phyloP scores from a whole-genome alignment of 2,797 vertebrate species.

The Semotilus atromaculatus region DNA sequence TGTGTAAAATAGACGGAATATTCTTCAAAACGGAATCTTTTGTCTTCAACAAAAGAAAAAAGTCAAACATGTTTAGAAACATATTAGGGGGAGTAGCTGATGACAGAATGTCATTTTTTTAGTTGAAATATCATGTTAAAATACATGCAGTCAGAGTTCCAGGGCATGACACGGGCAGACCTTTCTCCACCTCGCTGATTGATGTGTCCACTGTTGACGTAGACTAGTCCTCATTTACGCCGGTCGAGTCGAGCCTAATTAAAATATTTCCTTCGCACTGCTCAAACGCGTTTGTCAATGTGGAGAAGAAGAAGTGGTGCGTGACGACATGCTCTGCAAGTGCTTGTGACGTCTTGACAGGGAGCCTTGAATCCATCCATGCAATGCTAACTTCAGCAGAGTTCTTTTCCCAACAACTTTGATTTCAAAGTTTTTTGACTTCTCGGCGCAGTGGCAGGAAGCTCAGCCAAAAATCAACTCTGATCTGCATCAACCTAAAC shows the following conservation, averaged over 20 bases:
- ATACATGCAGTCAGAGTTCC: slow-evolving; percentile 56
- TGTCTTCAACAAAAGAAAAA: background rate
- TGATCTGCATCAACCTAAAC: slow-evolving; percentile 1
- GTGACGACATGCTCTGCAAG: slow-evolving; percentile 75
- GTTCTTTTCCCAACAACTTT: slow-evolving; percentile 41
- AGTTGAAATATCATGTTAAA: slow-evolving; percentile 73
- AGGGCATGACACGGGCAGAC: slow-evolving; percentile 14
- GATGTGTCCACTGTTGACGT: slow-evolving; percentile 33
- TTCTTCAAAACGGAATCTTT: background rate
- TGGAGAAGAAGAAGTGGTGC: slow-evolving; percentile 76
- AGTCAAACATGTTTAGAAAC: background rate
- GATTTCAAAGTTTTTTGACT: slow-evolving; percentile 24
- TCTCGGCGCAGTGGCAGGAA: slow-evolving; percentile 22
- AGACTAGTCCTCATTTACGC: slow-evolving; percentile 32
- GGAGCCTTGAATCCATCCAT: slow-evolving; percentile 33
- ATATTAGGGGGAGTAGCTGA: background rate
- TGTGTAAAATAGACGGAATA: background rate
- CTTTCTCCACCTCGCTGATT: slow-evolving; percentile 31
- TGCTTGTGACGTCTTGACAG: slow-evolving; percentile 70
- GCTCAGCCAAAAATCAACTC: slow-evolving; percentile 42
- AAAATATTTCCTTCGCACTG: slow-evolving; percentile 45
- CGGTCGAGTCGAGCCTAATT: slow-evolving; percentile 41
- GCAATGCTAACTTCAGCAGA: slow-evolving; percentile 41
- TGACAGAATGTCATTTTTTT: slow-evolving; percentile 50
- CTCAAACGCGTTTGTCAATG: slow-evolving; percentile 64